Evolutionary conservation across 1,140 invertebrate genomes (phyloP).

Genomic region (Drosophila kurseongensis): DNA sequence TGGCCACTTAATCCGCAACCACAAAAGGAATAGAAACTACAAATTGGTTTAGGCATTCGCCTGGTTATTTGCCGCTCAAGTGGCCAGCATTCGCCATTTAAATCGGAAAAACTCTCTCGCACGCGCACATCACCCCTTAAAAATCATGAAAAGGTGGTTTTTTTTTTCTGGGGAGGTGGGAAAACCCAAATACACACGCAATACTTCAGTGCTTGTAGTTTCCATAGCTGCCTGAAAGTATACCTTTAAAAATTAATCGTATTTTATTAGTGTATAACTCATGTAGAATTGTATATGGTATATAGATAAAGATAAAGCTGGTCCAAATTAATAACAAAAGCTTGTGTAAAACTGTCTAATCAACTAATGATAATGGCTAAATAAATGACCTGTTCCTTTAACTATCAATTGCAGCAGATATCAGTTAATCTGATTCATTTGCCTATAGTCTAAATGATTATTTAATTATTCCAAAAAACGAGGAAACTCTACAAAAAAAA

Average conservation of each 20-base stretch:
- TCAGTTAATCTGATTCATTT: no score
- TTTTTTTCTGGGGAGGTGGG: not conserved
- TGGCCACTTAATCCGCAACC: slow-evolving; percentile 71
- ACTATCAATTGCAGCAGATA: no score
- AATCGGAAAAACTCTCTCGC: slow-evolving; percentile 1
- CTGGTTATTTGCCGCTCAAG: slow-evolving; percentile 48
- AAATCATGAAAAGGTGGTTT: slow-evolving; percentile 3
- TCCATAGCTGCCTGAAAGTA: slow-evolving; percentile 22
- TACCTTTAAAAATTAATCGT: not conserved
- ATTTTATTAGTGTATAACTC: not conserved
- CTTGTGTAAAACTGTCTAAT: not conserved
- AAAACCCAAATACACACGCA: not conserved
- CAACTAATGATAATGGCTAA: not conserved
- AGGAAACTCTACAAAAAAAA: no score
- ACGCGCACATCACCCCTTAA: slow-evolving; percentile 11
- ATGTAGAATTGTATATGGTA: not conserved
- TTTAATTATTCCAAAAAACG: no score
- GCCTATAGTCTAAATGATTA: no score
- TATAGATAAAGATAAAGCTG: no score
- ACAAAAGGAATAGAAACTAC: slow-evolving; percentile 62
- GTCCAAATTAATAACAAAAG: not conserved
- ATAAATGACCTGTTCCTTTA: no score
- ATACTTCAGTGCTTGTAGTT: not conserved
- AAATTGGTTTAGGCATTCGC: slow-evolving; percentile 65
- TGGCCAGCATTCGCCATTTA: slow-evolving; percentile 53